A percentile compares a stretch with the other conserved stretches of the same genome.
Conservation (phyloP, 2,888 invertebrate genomes). For the Cerastoderma edule region DNA sequence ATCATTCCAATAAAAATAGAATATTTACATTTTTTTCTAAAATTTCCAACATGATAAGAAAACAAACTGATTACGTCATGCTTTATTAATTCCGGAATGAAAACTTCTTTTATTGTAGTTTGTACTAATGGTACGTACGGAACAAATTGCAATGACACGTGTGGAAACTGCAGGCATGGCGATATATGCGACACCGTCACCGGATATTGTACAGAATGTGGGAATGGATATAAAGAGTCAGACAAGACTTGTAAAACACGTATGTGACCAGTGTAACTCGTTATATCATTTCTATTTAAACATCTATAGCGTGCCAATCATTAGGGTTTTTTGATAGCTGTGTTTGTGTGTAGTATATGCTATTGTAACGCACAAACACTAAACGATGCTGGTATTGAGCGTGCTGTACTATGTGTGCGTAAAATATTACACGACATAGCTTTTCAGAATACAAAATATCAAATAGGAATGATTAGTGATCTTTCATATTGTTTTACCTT, state of each 20-base stretch:
- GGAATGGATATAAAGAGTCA: neutral
- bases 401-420: neutral
- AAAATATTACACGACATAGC: neutral
- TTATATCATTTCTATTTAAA: no score
- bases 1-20: no score
- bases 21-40: neutral
- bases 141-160: neutral
- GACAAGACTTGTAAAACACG: slow-evolving; percentile 9
- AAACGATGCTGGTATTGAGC: neutral
- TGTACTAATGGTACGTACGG: slow-evolving; percentile 6
- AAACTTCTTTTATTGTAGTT: neutral
- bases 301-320: neutral
- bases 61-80: neutral
- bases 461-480: no score
- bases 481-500: neutral
- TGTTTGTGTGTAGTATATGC: neutral
- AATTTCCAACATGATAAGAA: neutral
- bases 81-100: no score
- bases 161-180: slow-evolving; percentile 15
- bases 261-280: neutral
- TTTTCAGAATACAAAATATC: no score
- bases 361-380: neutral
- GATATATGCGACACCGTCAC: neutral
- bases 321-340: neutral
- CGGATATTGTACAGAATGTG: slow-evolving; percentile 9